Conservation (phyloP, 1,140 invertebrate species). For the Drosophila novamexicana region DNA sequence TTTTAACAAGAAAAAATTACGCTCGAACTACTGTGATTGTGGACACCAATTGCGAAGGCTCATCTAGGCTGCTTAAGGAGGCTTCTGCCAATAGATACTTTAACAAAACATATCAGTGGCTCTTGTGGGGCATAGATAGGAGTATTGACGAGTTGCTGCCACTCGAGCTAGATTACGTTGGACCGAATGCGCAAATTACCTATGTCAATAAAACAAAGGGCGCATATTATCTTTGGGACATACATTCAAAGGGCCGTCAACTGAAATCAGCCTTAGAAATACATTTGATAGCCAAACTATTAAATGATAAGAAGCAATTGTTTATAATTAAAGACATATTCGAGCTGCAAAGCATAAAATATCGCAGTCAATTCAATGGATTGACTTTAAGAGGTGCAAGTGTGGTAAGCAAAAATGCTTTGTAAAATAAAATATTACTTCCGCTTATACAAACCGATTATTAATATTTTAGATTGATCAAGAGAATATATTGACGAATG, state of each 20-base stretch:
- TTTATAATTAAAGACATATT: slow-evolving; percentile 46
- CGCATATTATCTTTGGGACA: slow-evolving; percentile 59
- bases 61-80: slow-evolving; percentile 33
- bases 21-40: slow-evolving; percentile 59
- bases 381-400: slow-evolving; percentile 61
- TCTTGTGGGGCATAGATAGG: slow-evolving; percentile 53
- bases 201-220: slow-evolving; percentile 57
- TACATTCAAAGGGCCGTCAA: slow-evolving; percentile 74
- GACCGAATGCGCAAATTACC: slow-evolving; percentile 72
- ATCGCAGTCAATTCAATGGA: slow-evolving; percentile 65
- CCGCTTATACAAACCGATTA: no score
- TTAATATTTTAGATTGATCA: slow-evolving; percentile 63
- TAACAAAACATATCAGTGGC: slow-evolving; percentile 78
- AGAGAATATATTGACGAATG: slow-evolving; percentile 65
- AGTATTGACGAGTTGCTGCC: slow-evolving; percentile 48
- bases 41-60: slow-evolving; percentile 45
- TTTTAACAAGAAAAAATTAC: slow-evolving; percentile 51
- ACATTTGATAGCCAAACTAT: slow-evolving; percentile 45
- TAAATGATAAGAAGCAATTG: slow-evolving; percentile 13
- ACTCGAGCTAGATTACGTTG: slow-evolving; percentile 58
- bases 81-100: slow-evolving; percentile 57
- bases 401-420: slow-evolving; percentile 56
- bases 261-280: slow-evolving; percentile 53
- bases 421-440: not conserved
- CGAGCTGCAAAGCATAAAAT: slow-evolving; percentile 57